These are phyloP conservation scores for Siphamia tubifer DNA, from an alignment of 2,113 vertebrate genomes.

Conservation along the genomic window DNA sequence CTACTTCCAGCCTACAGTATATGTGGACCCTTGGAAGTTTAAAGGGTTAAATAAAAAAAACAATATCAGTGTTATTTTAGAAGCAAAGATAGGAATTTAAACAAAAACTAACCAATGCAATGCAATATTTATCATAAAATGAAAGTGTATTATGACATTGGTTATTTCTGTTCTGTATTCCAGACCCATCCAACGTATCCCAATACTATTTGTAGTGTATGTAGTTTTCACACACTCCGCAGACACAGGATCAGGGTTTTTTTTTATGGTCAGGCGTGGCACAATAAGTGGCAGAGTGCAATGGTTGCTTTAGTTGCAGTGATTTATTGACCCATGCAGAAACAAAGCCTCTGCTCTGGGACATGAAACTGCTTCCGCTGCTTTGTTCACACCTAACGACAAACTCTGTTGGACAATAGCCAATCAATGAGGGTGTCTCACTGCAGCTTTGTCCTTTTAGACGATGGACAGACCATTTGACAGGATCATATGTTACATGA, in stretches of 20 bases:
- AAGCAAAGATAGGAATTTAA: no score
- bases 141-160: no score
- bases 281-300: slow-evolving; percentile 38
- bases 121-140: no score
- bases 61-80: no score
- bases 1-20: no score
- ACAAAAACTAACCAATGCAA: no score
- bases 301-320: slow-evolving; percentile 27
- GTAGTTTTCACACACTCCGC: not conserved
- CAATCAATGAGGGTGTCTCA: slow-evolving; percentile 36
- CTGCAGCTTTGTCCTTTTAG: slow-evolving; percentile 11
- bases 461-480: slow-evolving; percentile 6
- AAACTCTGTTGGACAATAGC: slow-evolving; percentile 35
- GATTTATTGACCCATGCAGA: slow-evolving; percentile 59
- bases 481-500: not conserved
- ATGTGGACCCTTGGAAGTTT: no score
- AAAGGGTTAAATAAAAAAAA: no score
- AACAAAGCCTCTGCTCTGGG: slow-evolving; percentile 47
- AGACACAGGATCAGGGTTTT: not conserved
- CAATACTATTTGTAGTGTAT: not conserved
- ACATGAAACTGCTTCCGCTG: slow-evolving; percentile 33
- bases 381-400: slow-evolving; percentile 28
- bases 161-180: no score
- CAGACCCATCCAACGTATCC: no score
- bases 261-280: slow-evolving; percentile 30